phyloP scores from a whole-genome alignment of 1,140 invertebrate genomes.

The Macrotrachela quadricornifera region DNA sequence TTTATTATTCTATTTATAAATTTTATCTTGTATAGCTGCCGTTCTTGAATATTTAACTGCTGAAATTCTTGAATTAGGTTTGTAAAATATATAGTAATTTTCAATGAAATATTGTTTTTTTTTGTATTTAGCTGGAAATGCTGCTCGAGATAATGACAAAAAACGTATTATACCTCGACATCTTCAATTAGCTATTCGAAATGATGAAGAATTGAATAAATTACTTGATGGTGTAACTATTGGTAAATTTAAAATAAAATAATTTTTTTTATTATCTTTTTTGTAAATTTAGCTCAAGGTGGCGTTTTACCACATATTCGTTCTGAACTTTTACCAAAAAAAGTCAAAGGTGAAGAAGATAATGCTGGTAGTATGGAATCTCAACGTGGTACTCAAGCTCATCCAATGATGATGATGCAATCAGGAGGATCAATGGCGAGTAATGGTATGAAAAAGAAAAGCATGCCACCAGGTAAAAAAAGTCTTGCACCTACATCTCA shows the following conservation, averaged over 20 bases:
- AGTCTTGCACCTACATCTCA: no score
- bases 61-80: slow-evolving; percentile 33
- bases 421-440: no score
- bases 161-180: slow-evolving; percentile 35
- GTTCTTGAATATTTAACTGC: slow-evolving; percentile 25
- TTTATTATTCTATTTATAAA: no score
- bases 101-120: no score
- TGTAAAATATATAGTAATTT: slow-evolving; percentile 7
- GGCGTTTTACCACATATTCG: slow-evolving; percentile 96
- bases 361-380: no score
- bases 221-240: slow-evolving; percentile 98
- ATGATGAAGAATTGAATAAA: slow-evolving; percentile 39
- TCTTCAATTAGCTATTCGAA: slow-evolving; percentile 33
- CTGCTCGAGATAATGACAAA: slow-evolving; percentile 41
- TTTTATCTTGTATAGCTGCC: slow-evolving; percentile 12
- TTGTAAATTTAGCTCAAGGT: slow-evolving; percentile 35
- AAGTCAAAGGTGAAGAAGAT: no score
- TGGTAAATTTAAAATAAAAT: slow-evolving; percentile 32
- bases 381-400: no score
- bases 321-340: slow-evolving; percentile 38
- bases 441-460: no score
- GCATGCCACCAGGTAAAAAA: no score
- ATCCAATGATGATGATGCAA: no score
- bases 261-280: no score
- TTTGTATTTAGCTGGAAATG: slow-evolving; percentile 40